phyloP scores from a whole-genome alignment of 2,797 vertebrate species.

The Rhadinocentrus ornatus region DNA sequence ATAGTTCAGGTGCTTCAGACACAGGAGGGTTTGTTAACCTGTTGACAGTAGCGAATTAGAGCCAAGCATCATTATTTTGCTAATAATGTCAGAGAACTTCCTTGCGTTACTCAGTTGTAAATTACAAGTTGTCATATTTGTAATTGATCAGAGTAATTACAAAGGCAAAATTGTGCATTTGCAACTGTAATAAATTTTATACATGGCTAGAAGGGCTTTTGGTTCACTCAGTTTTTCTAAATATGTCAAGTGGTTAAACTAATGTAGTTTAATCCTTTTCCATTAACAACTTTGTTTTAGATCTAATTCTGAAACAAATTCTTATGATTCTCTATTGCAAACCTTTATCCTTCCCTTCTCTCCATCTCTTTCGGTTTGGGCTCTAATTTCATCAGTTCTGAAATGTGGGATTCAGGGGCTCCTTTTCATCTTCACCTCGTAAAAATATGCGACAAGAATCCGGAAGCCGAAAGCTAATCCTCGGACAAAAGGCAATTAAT shows the following conservation, averaged over 20 bases:
- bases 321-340: constrained; percentile 16
- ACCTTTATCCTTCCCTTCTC: constrained; percentile 20
- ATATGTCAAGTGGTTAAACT: background rate
- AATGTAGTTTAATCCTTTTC: constrained; percentile 36
- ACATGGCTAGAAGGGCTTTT: no score
- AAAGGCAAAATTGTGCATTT: no score
- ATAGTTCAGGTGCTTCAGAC: no score
- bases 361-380: constrained; percentile 14
- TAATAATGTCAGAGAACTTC: no score
- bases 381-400: constrained; percentile 61
- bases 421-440: constrained; percentile 68
- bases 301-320: constrained; percentile 28
- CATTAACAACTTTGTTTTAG: constrained; percentile 47
- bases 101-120: no score
- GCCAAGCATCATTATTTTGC: no score
- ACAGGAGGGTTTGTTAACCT: no score
- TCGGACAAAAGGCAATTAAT: constrained; percentile 67
- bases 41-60: no score
- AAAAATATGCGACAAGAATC: constrained; percentile 62
- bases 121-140: no score
- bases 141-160: no score
- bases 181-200: no score
- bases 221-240: no score
- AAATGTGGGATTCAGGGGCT: constrained; percentile 52
- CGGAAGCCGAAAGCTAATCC: constrained; percentile 62